Percentiles rank a stretch among this genome's conserved stretches.
These are phyloP conservation scores for Neoascia interrupta DNA, from an alignment of 2,888 invertebrate species.

Conservation along the genomic window DNA sequence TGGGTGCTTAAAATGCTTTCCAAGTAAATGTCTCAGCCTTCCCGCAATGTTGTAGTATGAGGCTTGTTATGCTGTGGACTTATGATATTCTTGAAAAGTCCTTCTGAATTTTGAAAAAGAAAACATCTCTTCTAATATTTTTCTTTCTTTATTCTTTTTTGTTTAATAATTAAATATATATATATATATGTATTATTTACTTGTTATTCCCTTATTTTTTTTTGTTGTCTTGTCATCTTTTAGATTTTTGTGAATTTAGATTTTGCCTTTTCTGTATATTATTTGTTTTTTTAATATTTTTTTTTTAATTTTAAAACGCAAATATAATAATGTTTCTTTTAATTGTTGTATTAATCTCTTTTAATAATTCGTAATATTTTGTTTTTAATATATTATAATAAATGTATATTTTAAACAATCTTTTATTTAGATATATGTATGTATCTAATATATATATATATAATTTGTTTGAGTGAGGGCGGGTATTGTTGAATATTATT, in stretches of 20 bases:
- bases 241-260: slow-evolving; percentile 26
- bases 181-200: slow-evolving; percentile 54
- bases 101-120: no score
- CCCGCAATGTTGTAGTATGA: no score
- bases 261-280: slow-evolving; percentile 15
- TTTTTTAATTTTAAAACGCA: slow-evolving; percentile 39
- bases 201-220: slow-evolving; percentile 55
- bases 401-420: slow-evolving; percentile 39
- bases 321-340: slow-evolving; percentile 29
- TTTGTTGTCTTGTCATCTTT: slow-evolving; percentile 43
- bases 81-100: no score
- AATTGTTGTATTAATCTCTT: slow-evolving; percentile 19
- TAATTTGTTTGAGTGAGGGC: slow-evolving; percentile 51
- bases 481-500: slow-evolving; percentile 51
- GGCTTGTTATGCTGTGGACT: no score
- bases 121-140: slow-evolving; percentile 23
- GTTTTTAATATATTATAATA: slow-evolving; percentile 50
- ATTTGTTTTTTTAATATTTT: slow-evolving; percentile 14
- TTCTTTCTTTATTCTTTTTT: slow-evolving; percentile 41
- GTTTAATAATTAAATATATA: slow-evolving; percentile 57
- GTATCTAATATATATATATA: not conserved
- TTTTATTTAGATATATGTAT: slow-evolving; percentile 47
- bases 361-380: slow-evolving; percentile 39
- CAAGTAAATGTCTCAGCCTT: no score
- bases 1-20: no score